These are phyloP conservation scores for Helleia helle DNA, from an alignment of 2,888 invertebrate genomes.

Conservation along the genomic window DNA sequence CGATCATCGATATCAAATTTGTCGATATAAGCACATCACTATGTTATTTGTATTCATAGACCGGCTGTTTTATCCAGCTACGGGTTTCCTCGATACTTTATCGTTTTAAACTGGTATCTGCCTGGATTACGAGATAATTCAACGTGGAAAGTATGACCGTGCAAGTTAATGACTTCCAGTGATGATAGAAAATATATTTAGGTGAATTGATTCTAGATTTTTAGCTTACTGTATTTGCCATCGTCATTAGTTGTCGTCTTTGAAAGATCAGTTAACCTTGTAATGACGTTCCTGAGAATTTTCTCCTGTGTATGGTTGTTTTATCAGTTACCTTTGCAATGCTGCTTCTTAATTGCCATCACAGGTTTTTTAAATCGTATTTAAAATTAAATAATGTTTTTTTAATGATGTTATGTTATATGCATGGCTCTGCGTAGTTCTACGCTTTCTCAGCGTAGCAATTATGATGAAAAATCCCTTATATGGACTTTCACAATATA, in stretches of 20 bases:
- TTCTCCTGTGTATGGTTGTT: no score
- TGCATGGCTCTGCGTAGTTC: no score
- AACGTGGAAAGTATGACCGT: slow-evolving; percentile 3
- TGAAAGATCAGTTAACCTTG: no score
- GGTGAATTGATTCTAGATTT: neutral
- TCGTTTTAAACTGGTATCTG: slow-evolving; percentile 21
- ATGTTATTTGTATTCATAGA: slow-evolving; percentile 46
- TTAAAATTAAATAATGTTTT: no score
- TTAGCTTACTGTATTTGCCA: slow-evolving; percentile 1
- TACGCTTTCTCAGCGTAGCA: no score
- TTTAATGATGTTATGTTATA: no score
- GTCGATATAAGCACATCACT: slow-evolving; percentile 2
- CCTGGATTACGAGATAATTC: slow-evolving; percentile 17
- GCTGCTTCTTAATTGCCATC: no score
- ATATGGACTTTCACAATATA: no score
- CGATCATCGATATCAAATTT: neutral
- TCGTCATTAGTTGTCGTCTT: neutral
- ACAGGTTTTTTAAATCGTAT: no score
- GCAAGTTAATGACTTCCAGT: neutral
- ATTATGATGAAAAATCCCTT: no score
- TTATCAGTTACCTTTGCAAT: no score
- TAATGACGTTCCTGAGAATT: no score
- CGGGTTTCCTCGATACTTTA: slow-evolving; percentile 18
- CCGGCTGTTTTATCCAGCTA: slow-evolving; percentile 3
- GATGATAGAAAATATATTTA: slow-evolving; percentile 1